A percentile compares a stretch with the other conserved stretches of the same genome.
Conservation (phyloP, 2,888 invertebrate species). For the Melanostoma mellinum region DNA sequence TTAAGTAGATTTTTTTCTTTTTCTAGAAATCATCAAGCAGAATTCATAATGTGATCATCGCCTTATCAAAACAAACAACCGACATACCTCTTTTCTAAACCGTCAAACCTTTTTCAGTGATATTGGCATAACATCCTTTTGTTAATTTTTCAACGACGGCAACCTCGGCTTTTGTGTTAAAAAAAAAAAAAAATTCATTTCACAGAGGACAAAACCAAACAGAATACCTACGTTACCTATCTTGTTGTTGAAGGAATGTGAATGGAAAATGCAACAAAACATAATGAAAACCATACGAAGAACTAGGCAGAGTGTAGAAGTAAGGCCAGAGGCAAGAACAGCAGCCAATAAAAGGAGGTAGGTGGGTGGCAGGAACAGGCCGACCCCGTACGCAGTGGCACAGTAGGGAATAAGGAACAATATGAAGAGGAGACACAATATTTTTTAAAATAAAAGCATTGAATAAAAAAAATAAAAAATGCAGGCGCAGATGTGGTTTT, state of each 20-base stretch:
- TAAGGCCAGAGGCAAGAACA: slow-evolving; percentile 3
- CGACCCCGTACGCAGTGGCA: slow-evolving; percentile 1
- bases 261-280: slow-evolving; percentile 55
- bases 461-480: slow-evolving; percentile 22
- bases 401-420: slow-evolving; percentile 22
- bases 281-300: slow-evolving; percentile 38
- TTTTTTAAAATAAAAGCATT: slow-evolving; percentile 21
- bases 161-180: slow-evolving; percentile 1
- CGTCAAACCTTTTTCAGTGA: too few relatives aligned
- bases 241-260: slow-evolving; percentile 53
- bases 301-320: slow-evolving; percentile 18
- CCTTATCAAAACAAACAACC: too few relatives aligned
- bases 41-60: too few relatives aligned
- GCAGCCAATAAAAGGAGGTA: slow-evolving; percentile 23
- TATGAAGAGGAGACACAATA: slow-evolving; percentile 20
- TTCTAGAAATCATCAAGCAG: too few relatives aligned
- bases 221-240: slow-evolving; percentile 26
- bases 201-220: slow-evolving; percentile 23
- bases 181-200: slow-evolving; percentile 1
- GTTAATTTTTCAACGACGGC: slow-evolving; percentile 9
- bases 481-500: slow-evolving; percentile 54
- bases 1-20: too few relatives aligned
- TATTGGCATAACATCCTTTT: background rate
- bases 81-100: too few relatives aligned
- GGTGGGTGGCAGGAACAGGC: background rate